phyloP scores from a whole-genome alignment of 2,797 vertebrate species.

The Cryptoprocta ferox region DNA sequence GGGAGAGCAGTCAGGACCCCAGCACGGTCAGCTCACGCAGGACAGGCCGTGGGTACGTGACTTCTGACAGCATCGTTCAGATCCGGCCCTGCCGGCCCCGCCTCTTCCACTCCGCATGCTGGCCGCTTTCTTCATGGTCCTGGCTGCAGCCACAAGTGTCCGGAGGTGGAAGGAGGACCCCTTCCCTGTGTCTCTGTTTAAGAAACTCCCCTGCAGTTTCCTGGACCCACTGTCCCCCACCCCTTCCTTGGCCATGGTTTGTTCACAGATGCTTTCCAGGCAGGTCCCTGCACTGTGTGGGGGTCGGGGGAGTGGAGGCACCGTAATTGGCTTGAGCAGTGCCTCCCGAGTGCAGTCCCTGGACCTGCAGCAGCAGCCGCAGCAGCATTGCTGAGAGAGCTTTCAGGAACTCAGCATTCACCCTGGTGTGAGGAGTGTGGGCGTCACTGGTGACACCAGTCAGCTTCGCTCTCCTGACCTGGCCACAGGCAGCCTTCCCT shows the following conservation, averaged over 20 bases:
- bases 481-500: not conserved
- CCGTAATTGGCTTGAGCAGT: not conserved
- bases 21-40: not conserved
- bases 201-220: not conserved
- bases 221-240: not conserved
- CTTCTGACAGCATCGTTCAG: not conserved
- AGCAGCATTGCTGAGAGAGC: not conserved
- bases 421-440: not conserved
- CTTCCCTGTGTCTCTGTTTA: not conserved
- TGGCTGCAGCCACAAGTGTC: not conserved
- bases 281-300: not conserved
- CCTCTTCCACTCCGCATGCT: fast-evolving
- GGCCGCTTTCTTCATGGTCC: not conserved
- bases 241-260: not conserved
- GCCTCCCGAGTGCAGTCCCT: not conserved
- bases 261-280: not conserved
- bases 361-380: too few relatives aligned
- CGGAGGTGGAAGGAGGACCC: not conserved
- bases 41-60: not conserved
- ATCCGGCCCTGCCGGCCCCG: not conserved
- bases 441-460: too few relatives aligned
- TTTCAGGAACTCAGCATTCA: not conserved
- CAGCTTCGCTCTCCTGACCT: too few relatives aligned
- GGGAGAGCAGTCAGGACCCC: not conserved
- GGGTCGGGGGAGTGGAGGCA: not conserved